Percentiles rank a stretch among this genome's conserved stretches.
Evolutionary conservation across 2,797 vertebrate species (phyloP).

Genomic region (Sciurus vulgaris): DNA sequence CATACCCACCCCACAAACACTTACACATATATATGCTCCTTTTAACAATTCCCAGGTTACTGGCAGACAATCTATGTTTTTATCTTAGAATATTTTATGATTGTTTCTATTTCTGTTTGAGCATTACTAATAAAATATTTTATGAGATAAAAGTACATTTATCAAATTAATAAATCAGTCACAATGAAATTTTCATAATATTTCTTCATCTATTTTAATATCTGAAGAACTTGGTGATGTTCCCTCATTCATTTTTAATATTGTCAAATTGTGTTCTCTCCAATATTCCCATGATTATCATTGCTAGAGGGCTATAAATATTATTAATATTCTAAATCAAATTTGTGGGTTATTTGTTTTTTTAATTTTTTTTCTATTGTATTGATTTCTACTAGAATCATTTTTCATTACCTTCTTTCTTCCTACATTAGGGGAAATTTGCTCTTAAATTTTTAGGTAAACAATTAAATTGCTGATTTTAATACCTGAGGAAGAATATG

Average conservation of each 20-base stretch:
- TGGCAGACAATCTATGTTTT: background rate
- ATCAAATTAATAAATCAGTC: background rate
- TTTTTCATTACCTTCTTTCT: background rate
- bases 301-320: background rate
- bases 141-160: background rate
- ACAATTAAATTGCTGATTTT: background rate
- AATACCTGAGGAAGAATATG: background rate
- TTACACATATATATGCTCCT: background rate
- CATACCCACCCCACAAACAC: too few species aligned
- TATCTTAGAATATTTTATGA: background rate
- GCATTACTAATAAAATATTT: background rate
- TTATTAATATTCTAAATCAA: background rate
- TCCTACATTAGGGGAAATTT: background rate
- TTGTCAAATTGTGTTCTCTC: background rate
- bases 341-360: background rate
- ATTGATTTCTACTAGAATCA: background rate
- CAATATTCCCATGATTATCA: too few species aligned
- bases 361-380: background rate
- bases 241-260: background rate
- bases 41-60: background rate
- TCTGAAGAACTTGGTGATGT: background rate
- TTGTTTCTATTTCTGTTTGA: background rate
- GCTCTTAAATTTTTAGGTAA: background rate
- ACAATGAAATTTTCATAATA: background rate
- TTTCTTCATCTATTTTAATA: background rate